phyloP scores from a whole-genome alignment of 2,113 vertebrate species.

The Prunella himalayana region DNA sequence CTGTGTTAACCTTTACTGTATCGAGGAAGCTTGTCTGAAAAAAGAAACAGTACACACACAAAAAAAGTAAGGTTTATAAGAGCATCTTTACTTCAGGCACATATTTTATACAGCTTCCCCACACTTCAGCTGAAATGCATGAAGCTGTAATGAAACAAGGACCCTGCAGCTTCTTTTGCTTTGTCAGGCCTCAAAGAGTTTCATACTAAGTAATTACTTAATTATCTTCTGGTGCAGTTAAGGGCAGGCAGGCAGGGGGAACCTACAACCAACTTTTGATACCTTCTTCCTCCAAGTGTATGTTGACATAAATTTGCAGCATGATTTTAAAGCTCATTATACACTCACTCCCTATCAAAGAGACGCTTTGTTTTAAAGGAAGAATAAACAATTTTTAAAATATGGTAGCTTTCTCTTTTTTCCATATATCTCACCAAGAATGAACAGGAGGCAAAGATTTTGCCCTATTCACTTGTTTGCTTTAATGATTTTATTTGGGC shows the following conservation, averaged over 20 bases:
- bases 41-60: background rate
- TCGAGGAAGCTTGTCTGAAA: background rate
- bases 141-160: background rate
- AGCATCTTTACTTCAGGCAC: background rate
- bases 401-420: fast-evolving
- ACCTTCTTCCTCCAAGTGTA: background rate
- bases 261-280: background rate
- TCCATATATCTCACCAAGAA: background rate
- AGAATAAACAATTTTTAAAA: background rate
- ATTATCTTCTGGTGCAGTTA: background rate
- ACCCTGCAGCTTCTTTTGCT: background rate
- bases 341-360: background rate
- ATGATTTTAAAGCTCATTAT: background rate
- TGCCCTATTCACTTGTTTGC: background rate
- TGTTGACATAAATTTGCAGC: background rate
- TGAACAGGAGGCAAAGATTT: background rate
- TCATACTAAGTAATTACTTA: background rate
- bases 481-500: background rate
- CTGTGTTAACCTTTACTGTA: background rate
- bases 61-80: background rate
- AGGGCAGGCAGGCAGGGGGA: fast-evolving
- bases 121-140: background rate
- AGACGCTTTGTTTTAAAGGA: fast-evolving
- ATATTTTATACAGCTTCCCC: background rate
- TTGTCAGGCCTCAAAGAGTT: background rate